These are phyloP conservation scores for Pempheris klunzingeri DNA, from an alignment of 2,797 vertebrate species.

Conservation along the genomic window DNA sequence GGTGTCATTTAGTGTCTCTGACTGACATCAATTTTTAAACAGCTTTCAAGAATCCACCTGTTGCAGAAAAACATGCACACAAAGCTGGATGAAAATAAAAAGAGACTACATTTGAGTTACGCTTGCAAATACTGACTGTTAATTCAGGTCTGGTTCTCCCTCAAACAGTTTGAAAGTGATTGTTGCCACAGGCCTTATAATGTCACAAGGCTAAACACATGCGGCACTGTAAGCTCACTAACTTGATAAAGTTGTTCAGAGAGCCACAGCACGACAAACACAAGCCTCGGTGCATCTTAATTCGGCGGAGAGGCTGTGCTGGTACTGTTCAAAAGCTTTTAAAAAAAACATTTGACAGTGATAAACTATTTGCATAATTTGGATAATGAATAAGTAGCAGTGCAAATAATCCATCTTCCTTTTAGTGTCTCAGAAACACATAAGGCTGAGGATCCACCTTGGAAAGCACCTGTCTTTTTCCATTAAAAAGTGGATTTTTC, in stretches of 20 bases:
- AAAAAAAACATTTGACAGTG: slow-evolving; percentile 45
- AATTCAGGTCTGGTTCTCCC: not conserved
- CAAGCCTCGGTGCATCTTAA: slow-evolving; percentile 32
- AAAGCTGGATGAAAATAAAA: not conserved
- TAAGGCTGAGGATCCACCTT: slow-evolving; percentile 70
- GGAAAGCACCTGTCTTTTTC: slow-evolving; percentile 76
- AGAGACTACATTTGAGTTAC: not conserved
- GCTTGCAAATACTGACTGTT: not conserved
- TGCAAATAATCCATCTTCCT: slow-evolving; percentile 77
- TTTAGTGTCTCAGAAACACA: slow-evolving; percentile 69
- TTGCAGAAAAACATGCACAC: not conserved
- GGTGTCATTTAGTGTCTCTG: not conserved
- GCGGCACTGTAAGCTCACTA: slow-evolving; percentile 1
- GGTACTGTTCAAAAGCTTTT: slow-evolving; percentile 31
- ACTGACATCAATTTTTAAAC: not conserved
- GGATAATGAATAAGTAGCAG: slow-evolving; percentile 54
- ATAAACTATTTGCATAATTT: slow-evolving; percentile 64
- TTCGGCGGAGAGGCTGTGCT: slow-evolving; percentile 7
- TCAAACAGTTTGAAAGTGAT: not conserved
- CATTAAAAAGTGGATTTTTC: slow-evolving; percentile 81
- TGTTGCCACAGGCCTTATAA: not conserved
- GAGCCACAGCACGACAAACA: slow-evolving; percentile 13
- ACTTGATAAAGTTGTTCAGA: slow-evolving; percentile 35
- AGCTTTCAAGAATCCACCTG: not conserved
- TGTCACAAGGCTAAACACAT: not conserved